Percentiles rank a stretch among this genome's conserved stretches.
These are phyloP conservation scores for Palythoa grandis DNA, from an alignment of 92 coral and sea anemone genomes.

Conservation along the genomic window DNA sequence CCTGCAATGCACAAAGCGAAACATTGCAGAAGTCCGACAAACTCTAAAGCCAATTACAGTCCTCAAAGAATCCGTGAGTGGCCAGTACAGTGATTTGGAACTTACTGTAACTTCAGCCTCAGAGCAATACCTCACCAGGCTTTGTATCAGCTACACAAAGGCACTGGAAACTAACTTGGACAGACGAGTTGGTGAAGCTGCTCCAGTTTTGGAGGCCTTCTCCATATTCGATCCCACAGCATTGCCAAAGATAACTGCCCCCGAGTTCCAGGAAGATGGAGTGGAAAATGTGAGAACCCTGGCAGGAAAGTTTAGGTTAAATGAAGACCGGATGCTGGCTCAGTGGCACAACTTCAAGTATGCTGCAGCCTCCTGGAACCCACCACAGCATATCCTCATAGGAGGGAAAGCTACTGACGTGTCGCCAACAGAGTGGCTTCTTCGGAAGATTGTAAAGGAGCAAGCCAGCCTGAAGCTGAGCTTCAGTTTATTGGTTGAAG, in stretches of 20 bases:
- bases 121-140: constrained; percentile 40
- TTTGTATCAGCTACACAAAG: constrained; percentile 44
- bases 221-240: constrained; percentile 45
- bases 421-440: constrained; percentile 49
- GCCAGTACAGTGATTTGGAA: constrained; percentile 47
- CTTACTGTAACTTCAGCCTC: constrained; percentile 37
- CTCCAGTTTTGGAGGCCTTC: constrained; percentile 54
- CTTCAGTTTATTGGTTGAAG: constrained; percentile 48
- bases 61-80: constrained; percentile 39
- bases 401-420: constrained; percentile 42
- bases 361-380: constrained; percentile 39
- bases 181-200: constrained; percentile 55
- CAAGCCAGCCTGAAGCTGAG: constrained; percentile 24
- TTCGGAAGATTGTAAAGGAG: constrained; percentile 39
- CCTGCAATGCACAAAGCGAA: constrained; percentile 43
- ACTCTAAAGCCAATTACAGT: constrained; percentile 37
- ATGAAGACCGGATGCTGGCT: constrained; percentile 53
- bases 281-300: constrained; percentile 37
- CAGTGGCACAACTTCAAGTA: constrained; percentile 59
- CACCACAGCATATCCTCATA: constrained; percentile 49
- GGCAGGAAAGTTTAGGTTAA: constrained; percentile 49
- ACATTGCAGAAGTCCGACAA: constrained; percentile 41
- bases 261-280: constrained; percentile 53
- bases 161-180: constrained; percentile 54
- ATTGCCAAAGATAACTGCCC: constrained; percentile 49